Base-by-base conservation (phyloP, 2,888 invertebrate genomes). In the Thumatha senex region DNA sequence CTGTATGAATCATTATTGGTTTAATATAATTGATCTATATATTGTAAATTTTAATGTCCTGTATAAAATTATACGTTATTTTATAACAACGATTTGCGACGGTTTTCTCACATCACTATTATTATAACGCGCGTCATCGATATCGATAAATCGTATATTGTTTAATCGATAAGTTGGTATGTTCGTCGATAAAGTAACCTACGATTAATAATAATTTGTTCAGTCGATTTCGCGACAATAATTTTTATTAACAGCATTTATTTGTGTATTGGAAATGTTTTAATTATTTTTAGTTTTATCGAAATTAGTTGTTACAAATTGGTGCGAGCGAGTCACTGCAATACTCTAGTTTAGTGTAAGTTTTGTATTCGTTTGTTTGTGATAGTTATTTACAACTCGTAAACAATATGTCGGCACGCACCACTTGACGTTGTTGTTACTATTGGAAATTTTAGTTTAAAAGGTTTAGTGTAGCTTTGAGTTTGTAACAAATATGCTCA, bases 281-380 rank as follows among this genome's bases (percentile, higher is more conserved):
- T 39, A 48, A 48, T 51, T 31, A 50, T n/a, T 51, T n/a, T 38
- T 46, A 43, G 46, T 53, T 47, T 39, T 50, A 47, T 62, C 45
- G 15, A 64, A 65, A 56, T 62, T 52, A 47, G 48, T 40, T 55
- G 51, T 60, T 61, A 51, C 39, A 58, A 55, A 51, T 53, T 54
- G 31, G 38, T 31, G 35, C 36, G 38, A 39, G 35, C 29, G 15
- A 41, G 15, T 15, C 15, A 41, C 30, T 44, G 35, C 34, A 47
- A 47, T 47, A 47, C 40, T 47, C 34, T 47, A 18, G 18, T 30
- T 9, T 47, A 33, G 7, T 36, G 31, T 43, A 48, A 48, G 29
- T 31, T 43, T 35, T 40, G 14, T 40, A 33, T 41, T 40, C 14
- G 30, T 40, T 46, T 46, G 30, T 40, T 46, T 46, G 13, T 14